Percentiles rank a stretch among this genome's conserved stretches.
These are phyloP conservation scores for Aethes cnicana DNA, from an alignment of 2,888 invertebrate species.

Conservation along the genomic window DNA sequence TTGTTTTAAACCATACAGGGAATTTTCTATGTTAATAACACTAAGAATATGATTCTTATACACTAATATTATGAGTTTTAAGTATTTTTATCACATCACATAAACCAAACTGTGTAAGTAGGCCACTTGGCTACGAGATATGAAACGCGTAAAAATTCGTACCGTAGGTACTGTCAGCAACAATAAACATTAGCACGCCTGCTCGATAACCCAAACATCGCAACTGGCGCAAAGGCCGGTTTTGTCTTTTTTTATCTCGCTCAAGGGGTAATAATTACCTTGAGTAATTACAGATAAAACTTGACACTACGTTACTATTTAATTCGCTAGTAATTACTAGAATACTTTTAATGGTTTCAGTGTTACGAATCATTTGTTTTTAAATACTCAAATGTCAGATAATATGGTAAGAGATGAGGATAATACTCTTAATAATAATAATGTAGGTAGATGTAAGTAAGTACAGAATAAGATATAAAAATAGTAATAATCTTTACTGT, in stretches of 20 bases:
- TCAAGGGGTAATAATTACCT: neutral
- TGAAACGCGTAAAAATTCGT: conserved; percentile 20
- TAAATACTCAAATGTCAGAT: too few species aligned
- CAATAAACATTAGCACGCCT: conserved; percentile 34
- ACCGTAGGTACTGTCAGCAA: conserved; percentile 30
- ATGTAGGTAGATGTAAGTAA: too few species aligned
- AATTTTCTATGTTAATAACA: too few species aligned
- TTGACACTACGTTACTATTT: neutral
- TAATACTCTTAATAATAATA: too few species aligned
- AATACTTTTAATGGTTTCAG: too few species aligned
- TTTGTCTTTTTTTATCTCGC: conserved; percentile 10
- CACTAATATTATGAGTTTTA: too few species aligned
- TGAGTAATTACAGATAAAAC: conserved; percentile 11
- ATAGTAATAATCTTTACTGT: too few species aligned
- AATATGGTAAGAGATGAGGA: too few species aligned
- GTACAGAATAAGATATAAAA: too few species aligned
- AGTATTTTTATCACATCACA: neutral
- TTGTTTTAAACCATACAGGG: too few species aligned
- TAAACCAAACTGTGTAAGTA: conserved; percentile 20
- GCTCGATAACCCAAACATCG: conserved; percentile 20
- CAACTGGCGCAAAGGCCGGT: conserved; percentile 14
- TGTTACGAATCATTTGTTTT: too few species aligned
- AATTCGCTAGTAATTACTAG: neutral
- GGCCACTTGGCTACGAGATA: conserved; percentile 31
- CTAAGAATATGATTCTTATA: too few species aligned